Evolutionary conservation across 2,888 invertebrate genomes (phyloP).

Genomic region (Nemotelus pantherinus): DNA sequence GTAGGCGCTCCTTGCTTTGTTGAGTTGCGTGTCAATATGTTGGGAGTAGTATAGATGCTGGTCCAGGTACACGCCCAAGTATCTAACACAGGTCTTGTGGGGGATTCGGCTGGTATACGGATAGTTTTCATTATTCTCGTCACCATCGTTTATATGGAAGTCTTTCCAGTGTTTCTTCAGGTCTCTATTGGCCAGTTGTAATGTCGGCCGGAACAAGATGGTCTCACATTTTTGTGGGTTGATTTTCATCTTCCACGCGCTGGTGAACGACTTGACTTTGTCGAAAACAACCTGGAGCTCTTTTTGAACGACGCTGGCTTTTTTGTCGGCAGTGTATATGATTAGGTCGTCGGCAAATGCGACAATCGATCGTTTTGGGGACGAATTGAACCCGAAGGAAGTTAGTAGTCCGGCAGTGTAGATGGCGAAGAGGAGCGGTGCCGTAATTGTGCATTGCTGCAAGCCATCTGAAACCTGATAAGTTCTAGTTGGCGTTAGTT

Average conservation of each 20-base stretch:
- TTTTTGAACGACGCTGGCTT: constrained; percentile 4
- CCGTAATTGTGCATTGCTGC: constrained; percentile 19
- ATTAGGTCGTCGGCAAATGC: constrained; percentile 32
- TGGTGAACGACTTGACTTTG: not conserved
- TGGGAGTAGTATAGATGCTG: constrained; percentile 24
- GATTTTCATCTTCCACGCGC: constrained; percentile 2
- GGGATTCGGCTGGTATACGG: constrained; percentile 1
- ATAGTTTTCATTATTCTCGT: not conserved
- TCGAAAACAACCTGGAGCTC: constrained; percentile 1
- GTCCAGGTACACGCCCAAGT: constrained; percentile 27
- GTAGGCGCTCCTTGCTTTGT: not conserved
- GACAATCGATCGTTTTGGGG: not conserved
- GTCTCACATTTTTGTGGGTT: constrained; percentile 16
- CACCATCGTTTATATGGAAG: not conserved
- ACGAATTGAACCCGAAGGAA: not conserved
- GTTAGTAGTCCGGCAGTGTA: not conserved
- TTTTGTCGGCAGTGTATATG: constrained; percentile 1
- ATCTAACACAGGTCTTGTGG: not conserved
- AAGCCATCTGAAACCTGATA: constrained; percentile 17
- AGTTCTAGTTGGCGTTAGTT: not conserved
- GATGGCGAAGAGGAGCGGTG: constrained; percentile 1
- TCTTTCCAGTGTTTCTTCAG: constrained; percentile 13
- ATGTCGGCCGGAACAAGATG: not conserved
- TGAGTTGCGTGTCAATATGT: not conserved
- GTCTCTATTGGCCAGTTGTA: not conserved